Evolutionary conservation across 2,113 vertebrate genomes (phyloP), one percentile per base, ranked within the genome.

Genomic region (Albula glossodonta): DNA sequence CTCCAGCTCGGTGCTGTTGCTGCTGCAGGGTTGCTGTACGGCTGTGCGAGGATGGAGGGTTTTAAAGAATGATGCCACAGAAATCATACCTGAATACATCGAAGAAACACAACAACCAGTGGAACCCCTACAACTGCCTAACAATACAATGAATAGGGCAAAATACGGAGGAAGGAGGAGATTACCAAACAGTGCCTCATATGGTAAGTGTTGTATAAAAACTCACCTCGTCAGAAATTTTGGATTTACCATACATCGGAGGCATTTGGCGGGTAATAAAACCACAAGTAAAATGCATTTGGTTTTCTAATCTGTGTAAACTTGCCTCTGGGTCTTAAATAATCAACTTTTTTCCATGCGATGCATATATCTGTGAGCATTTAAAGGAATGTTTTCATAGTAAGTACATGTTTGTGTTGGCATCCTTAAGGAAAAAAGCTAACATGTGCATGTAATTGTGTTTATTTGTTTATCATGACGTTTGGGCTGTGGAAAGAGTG

Each of bases 31-130:
- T 78, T 94, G 95, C 84, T 93, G 95, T 80, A 90, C 41, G 0
- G 88, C 91, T 0, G 95, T 85, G 4, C 92, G 91, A 83, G 95
- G 93, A 86, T 98, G 97, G 98, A 96, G 94, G 82, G 88, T 93
- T 84, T 94, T 99, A 52, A 97, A 97, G 88, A 99, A 99, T 0
- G 97, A 96, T 80, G 97, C 96, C 5, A 99, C 98, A 4, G 98
- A 99, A 93, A 92, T 97, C 90, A 94, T 97, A 80, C 96, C 96
- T 1, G 96, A 96, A 84, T 91, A 95, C 25, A 66, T 87, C 0
- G 95, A 95, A 8, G 93, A 95, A 0, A 80, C 66, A 0, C 87
- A 89, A 84, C 88, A 87, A 0, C 93, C 95, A 7, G 88, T 92
- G 50, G 90, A 94, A 41, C 93, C 93, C 0, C 53, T 87, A 51